These are phyloP conservation scores for Cottoperca gobio DNA, from an alignment of 2,797 vertebrate species.

Conservation along the genomic window DNA sequence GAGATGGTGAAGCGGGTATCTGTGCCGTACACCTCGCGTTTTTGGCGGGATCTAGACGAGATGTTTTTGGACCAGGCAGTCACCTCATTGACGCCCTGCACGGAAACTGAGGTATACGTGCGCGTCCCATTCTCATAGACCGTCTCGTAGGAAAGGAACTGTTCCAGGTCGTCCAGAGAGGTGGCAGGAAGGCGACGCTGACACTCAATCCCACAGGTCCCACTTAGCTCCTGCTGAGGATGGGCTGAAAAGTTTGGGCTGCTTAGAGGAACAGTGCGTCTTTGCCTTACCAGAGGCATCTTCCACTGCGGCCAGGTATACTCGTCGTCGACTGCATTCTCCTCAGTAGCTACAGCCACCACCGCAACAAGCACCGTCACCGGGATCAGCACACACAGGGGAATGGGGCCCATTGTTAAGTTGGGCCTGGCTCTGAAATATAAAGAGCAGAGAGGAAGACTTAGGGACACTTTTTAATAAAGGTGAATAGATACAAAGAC, in stretches of 20 bases:
- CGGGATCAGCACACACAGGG: slow-evolving; percentile 86
- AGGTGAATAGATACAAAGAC: background rate
- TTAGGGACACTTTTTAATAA: background rate
- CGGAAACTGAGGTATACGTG: slow-evolving; percentile 87
- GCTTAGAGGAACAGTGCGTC: slow-evolving; percentile 88
- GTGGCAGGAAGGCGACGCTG: slow-evolving; percentile 87
- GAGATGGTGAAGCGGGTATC: slow-evolving; percentile 97
- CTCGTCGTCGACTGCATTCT: slow-evolving; percentile 82
- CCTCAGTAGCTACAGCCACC: slow-evolving; percentile 75
- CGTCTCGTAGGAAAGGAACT: slow-evolving; percentile 94
- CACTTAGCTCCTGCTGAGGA: slow-evolving; percentile 79
- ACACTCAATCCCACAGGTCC: slow-evolving; percentile 94
- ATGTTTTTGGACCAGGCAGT: slow-evolving; percentile 50
- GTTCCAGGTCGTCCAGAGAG: slow-evolving; percentile 88
- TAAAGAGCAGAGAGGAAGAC: slow-evolving; percentile 60
- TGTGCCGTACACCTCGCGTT: slow-evolving; percentile 93
- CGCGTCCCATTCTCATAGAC: slow-evolving; percentile 94
- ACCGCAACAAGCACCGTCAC: slow-evolving; percentile 77
- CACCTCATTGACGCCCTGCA: slow-evolving; percentile 73
- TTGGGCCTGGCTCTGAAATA: slow-evolving; percentile 81
- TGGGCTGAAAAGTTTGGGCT: slow-evolving; percentile 90
- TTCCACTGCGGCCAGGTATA: slow-evolving; percentile 92
- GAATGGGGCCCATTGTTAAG: slow-evolving; percentile 87
- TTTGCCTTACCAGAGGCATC: slow-evolving; percentile 89
- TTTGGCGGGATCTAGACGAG: slow-evolving; percentile 78